Evolutionary conservation across 2,113 vertebrate species (phyloP).

Genomic region (Anseranas semipalmata): DNA sequence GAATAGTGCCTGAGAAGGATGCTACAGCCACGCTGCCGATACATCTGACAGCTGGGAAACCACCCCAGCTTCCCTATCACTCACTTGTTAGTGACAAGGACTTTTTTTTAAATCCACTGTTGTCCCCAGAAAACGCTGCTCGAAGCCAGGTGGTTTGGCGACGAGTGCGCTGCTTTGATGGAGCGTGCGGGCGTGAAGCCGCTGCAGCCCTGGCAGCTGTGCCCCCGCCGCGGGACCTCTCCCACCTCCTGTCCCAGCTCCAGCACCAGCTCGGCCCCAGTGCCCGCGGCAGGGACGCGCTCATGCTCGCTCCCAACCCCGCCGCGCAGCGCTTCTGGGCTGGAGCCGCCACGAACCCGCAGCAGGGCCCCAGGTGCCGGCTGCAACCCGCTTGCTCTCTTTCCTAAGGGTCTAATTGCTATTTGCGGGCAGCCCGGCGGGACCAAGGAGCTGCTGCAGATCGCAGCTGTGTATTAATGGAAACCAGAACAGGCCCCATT

Average conservation of each 20-base stretch:
- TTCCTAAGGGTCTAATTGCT: not conserved
- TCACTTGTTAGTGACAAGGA: not conserved
- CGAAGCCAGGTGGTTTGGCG: no score
- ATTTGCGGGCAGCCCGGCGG: not conserved
- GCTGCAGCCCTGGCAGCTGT: no score
- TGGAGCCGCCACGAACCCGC: not conserved
- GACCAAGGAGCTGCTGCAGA: not conserved
- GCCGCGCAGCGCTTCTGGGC: rapidly evolving
- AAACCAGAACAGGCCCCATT: not conserved
- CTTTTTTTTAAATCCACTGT: no score
- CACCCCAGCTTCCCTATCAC: not conserved
- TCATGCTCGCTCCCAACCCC: rapidly evolving
- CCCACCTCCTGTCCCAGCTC: no score
- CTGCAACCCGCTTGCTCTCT: not conserved
- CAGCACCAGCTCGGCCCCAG: no score
- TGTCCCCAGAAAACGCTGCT: not conserved
- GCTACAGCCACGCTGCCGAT: not conserved
- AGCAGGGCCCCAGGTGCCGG: no score
- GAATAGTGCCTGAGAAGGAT: slow-evolving; percentile 16
- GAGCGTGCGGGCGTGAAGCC: no score
- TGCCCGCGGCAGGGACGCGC: no score
- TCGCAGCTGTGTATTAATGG: not conserved
- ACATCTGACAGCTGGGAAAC: not conserved
- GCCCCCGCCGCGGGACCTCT: no score
- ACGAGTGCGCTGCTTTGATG: no score